Percentiles rank a stretch among this genome's conserved stretches.
Evolutionary conservation across 2,888 invertebrate genomes (phyloP).

Genomic region (Chrysodeixis includens): DNA sequence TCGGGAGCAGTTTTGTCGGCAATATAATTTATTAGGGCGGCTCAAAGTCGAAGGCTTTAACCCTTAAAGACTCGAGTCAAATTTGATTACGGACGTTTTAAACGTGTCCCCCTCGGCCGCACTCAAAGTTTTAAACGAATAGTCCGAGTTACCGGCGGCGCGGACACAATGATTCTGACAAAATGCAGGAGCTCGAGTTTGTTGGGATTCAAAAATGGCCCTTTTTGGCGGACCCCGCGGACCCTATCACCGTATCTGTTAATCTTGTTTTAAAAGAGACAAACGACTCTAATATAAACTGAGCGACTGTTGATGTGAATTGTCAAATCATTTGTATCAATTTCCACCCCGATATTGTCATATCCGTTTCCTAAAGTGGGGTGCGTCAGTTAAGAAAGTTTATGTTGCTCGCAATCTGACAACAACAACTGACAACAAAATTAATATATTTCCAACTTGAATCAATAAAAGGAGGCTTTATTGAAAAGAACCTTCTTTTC

Average conservation of each 20-base stretch:
- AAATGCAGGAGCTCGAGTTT: conserved; percentile 28
- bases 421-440: conserved; percentile 21
- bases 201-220: conserved; percentile 22
- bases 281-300: conserved; percentile 58
- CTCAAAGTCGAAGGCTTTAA: conserved; percentile 87
- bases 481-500: background rate
- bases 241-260: conserved; percentile 30
- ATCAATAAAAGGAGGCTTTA: conserved; percentile 13
- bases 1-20: conserved; percentile 88
- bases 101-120: conserved; percentile 81
- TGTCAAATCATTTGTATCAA: conserved; percentile 78
- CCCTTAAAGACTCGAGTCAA: conserved; percentile 88
- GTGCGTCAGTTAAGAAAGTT: conserved; percentile 51
- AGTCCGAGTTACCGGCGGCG: conserved; percentile 66
- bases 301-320: conserved; percentile 59
- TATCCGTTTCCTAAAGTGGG: conserved; percentile 64
- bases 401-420: conserved; percentile 25
- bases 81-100: conserved; percentile 87
- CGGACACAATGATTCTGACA: conserved; percentile 58
- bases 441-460: conserved; percentile 27
- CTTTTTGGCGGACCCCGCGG: conserved; percentile 30
- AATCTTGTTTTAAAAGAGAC: conserved; percentile 60
- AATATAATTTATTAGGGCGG: conserved; percentile 89
- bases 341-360: conserved; percentile 64
- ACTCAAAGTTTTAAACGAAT: conserved; percentile 83